Evolutionary conservation across 2,797 vertebrate genomes (phyloP), one percentile per base, ranked within the genome.

Genomic region (Carcharodon carcharias): DNA sequence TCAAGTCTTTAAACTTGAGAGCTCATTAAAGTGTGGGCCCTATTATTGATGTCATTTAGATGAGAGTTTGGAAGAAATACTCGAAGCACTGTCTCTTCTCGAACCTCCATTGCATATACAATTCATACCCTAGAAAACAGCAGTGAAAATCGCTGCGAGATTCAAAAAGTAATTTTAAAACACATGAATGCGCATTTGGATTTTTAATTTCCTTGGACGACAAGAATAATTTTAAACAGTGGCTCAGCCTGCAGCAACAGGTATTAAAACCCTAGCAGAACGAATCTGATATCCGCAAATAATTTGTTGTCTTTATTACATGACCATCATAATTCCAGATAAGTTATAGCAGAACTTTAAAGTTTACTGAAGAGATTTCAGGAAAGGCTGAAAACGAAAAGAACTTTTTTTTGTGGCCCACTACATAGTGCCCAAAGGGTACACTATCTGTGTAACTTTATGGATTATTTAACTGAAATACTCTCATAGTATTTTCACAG

Each of bases 1-100:
- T 99, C 99, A 99, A 99, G 99, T 99, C 99, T 99, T 99, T 99
- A 99, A 99, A 99, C 99, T 99, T 99, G 99, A 99, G 99, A 99
- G 99, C 99, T 99, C 99, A 99, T 99, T 99, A 99, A 99, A 99
- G 98, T 99, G 98, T 98, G 98, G 98, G 98, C 98, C 98, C 98
- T 98, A 98, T 98, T 99, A 99, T 98, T 98, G 98, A 99, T 98
- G 98, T 99, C 98, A 98, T 99, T 99, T 97, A 98, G 98, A 98
- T 98, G 98, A 97, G 97, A 98, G 98, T 98, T 98, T 98, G 98
- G 98, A 98, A 98, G 97, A 98, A 97, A 97, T 97, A 98, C 97
- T 97, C 97, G 63, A 97, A 97, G 73, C 96, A 97, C 97, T 97
- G 97, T 91, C 94, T 73, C 50, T 56, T 56, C 69, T 73, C 16